Conservation (phyloP, 2,888 invertebrate genomes). For the Acrobasis suavella region DNA sequence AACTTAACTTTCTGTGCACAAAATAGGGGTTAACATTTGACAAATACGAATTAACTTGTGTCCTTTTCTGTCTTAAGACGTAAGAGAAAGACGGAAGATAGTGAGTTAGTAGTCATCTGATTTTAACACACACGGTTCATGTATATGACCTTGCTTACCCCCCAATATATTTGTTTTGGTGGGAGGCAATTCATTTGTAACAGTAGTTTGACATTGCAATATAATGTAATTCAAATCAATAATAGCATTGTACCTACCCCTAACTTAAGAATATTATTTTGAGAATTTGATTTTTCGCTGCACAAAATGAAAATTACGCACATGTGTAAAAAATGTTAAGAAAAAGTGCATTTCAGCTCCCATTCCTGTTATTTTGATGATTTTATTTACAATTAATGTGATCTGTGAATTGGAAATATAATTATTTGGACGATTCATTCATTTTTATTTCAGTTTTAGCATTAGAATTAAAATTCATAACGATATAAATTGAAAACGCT, state of each 20-base stretch:
- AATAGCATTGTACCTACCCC: constrained; percentile 40
- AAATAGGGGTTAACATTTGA: not conserved
- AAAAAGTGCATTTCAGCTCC: constrained; percentile 19
- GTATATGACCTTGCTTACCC: not conserved
- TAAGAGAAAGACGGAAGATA: not conserved
- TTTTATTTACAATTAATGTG: constrained; percentile 15
- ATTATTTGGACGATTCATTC: constrained; percentile 8
- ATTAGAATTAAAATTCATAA: constrained; percentile 1
- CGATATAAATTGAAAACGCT: not conserved
- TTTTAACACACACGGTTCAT: not conserved
- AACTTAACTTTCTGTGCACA: not conserved
- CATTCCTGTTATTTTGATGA: constrained; percentile 21
- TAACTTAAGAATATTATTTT: constrained; percentile 26
- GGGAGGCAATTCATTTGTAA: not conserved
- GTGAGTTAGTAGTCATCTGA: not conserved
- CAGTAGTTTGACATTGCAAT: constrained; percentile 54
- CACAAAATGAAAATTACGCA: constrained; percentile 14
- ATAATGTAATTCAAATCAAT: constrained; percentile 44
- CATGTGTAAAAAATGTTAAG: not conserved
- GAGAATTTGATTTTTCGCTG: constrained; percentile 10
- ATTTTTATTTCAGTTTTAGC: constrained; percentile 15
- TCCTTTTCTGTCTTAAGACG: not conserved
- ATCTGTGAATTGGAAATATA: constrained; percentile 20
- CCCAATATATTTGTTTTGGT: constrained; percentile 10
- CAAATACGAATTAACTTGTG: not conserved